These are phyloP conservation scores for Bujurquina vittata DNA, from an alignment of 2,113 vertebrate species.

Conservation along the genomic window DNA sequence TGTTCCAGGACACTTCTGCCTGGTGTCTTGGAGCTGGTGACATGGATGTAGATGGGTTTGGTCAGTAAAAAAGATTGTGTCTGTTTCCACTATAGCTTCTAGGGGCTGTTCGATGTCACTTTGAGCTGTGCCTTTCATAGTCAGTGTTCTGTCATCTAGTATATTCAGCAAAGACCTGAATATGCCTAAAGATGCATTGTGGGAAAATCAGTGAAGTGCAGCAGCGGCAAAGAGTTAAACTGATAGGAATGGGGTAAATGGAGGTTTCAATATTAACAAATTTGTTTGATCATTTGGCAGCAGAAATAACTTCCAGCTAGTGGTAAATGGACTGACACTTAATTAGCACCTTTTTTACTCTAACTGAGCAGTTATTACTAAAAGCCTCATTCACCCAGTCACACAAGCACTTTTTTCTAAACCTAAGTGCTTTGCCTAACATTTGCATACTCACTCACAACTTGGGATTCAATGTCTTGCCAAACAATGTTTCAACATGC, in stretches of 20 bases:
- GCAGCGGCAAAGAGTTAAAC: background rate
- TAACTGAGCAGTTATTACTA: no score
- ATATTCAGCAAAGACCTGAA: background rate
- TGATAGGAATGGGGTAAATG: background rate
- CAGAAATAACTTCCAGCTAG: slow-evolving; percentile 7
- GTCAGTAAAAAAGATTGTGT: slow-evolving; percentile 43
- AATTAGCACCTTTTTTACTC: background rate
- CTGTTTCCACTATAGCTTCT: background rate
- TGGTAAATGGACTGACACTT: no score
- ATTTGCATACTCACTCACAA: no score
- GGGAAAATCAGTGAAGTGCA: background rate
- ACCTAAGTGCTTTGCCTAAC: no score
- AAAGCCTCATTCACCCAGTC: no score
- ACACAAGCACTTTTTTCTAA: no score
- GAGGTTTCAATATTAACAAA: background rate
- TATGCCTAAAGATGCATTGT: background rate
- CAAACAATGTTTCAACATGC: no score
- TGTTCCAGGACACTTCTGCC: slow-evolving; percentile 61
- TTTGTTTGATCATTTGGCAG: background rate
- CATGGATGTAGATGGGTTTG: slow-evolving; percentile 17
- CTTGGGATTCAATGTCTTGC: no score
- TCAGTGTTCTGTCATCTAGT: background rate
- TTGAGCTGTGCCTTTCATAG: background rate
- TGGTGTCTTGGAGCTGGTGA: slow-evolving; percentile 55
- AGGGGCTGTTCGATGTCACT: slow-evolving; percentile 8